A percentile compares a stretch with the other conserved stretches of the same genome.
Evolutionary conservation across 2,888 invertebrate genomes (phyloP).

Genomic region (Molanna angustata): DNA sequence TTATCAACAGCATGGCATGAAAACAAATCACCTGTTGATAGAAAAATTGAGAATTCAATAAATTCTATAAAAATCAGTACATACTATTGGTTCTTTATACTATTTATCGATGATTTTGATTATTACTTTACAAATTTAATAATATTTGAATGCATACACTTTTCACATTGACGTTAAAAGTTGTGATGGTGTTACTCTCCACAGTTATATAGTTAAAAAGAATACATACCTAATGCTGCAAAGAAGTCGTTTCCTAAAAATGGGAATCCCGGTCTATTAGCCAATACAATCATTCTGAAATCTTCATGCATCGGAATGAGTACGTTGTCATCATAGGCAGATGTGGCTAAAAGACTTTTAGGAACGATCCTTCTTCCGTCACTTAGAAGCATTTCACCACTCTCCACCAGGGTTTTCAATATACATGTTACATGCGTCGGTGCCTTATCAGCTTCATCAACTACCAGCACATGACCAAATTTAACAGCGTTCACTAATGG

Average conservation of each 20-base stretch:
- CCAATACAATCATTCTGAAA: slow-evolving; percentile 90
- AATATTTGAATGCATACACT: too few relatives aligned
- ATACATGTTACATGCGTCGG: slow-evolving; percentile 97
- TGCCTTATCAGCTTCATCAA: slow-evolving; percentile 98
- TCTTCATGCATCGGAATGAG: slow-evolving; percentile 85
- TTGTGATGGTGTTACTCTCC: too few relatives aligned
- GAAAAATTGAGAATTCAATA: too few relatives aligned
- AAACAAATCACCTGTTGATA: slow-evolving; percentile 86
- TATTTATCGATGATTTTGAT: too few relatives aligned
- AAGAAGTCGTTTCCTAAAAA: slow-evolving; percentile 97
- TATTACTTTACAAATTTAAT: too few relatives aligned
- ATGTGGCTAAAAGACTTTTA: slow-evolving; percentile 45
- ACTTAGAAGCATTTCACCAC: slow-evolving; percentile 91
- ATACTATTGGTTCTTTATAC: too few relatives aligned
- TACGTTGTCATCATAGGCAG: slow-evolving; percentile 45
- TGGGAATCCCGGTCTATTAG: slow-evolving; percentile 96
- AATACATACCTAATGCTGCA: slow-evolving; percentile 72
- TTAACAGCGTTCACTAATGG: slow-evolving; percentile 90
- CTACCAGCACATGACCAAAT: slow-evolving; percentile 83
- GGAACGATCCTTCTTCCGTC: slow-evolving; percentile 89
- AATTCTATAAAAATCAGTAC: too few relatives aligned
- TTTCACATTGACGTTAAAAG: too few relatives aligned
- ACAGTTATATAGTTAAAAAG: too few relatives aligned
- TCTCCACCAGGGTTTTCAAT: slow-evolving; percentile 91
- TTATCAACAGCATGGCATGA: slow-evolving; percentile 96